Evolutionary conservation across 2,888 invertebrate species (phyloP).

Genomic region (Hipparchia sbordonii): DNA sequence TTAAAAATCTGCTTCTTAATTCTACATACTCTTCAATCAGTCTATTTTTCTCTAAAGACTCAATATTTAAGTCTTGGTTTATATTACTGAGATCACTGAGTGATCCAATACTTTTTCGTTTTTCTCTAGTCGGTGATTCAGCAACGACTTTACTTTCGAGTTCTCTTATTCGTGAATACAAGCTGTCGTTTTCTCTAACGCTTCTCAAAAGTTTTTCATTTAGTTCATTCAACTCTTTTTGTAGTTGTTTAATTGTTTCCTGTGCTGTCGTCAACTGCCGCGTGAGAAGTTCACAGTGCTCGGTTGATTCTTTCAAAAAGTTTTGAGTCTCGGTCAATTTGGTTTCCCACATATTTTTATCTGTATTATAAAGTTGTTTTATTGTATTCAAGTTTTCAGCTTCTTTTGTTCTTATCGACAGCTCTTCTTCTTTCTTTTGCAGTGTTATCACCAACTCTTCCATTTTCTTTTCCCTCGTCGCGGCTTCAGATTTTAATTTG

Average conservation of each 20-base stretch:
- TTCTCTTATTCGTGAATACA: conserved; percentile 88
- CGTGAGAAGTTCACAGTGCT: conserved; percentile 85
- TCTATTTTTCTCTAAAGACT: conserved; percentile 88
- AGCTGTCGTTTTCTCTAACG: conserved; percentile 89
- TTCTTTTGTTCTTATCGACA: conserved; percentile 87
- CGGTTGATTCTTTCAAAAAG: conserved; percentile 85
- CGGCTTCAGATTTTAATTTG: conserved; percentile 87
- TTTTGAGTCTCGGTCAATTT: conserved; percentile 87
- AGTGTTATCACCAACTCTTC: conserved; percentile 89
- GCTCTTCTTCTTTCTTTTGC: conserved; percentile 89
- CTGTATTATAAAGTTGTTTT: conserved; percentile 83
- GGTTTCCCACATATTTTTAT: conserved; percentile 86
- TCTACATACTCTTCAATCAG: conserved; percentile 92
- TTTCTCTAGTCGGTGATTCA: conserved; percentile 81
- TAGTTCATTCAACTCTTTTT: conserved; percentile 86
- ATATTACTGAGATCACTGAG: conserved; percentile 91
- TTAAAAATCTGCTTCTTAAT: conserved; percentile 89
- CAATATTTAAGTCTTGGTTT: conserved; percentile 89
- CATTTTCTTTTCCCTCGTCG: conserved; percentile 88
- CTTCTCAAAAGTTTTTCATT: conserved; percentile 87
- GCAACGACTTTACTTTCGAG: conserved; percentile 84
- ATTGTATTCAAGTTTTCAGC: conserved; percentile 85
- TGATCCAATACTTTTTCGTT: conserved; percentile 88
- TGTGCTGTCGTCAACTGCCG: conserved; percentile 86
- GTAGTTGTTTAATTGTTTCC: conserved; percentile 85